Base-by-base conservation (phyloP, 2,888 invertebrate genomes). In the Eupithecia dodoneata region DNA sequence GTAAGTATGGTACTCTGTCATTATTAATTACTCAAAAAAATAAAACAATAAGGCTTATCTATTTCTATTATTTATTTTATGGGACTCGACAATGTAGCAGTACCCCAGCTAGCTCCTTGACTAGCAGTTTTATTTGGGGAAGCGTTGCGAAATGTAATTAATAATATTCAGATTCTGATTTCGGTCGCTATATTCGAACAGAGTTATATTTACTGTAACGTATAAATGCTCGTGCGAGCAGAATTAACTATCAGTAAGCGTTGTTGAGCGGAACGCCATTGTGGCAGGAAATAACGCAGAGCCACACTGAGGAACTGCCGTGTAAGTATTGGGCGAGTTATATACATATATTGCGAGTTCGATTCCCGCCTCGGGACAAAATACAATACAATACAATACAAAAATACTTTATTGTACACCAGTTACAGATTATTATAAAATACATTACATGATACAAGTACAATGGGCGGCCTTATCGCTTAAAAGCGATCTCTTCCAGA, bases 91-190 rank as follows among this genome's bases (percentile, higher is more conserved):
- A 9, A 18, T 59, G 59, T 59, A 59, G 9, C 18, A 18, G 15
- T 18, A 10, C 18, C 9, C 59, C 18, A 10, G 18, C 10, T 2
- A 10, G 59, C 59, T 59, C 59, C 59, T 18, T 59, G 1, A 59
- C 59, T 59, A 59, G 4, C 15, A 18, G 59, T 59, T 59, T 4
- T 18, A 18, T 59, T 0, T 59, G 9, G 18, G 59, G 18, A 81
- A 82, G 78, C 76, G 75, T 77, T 77, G 79, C 79, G 77, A 83
- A 78, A 85, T n/a, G 85, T 83, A 84, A 87, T 85, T 87, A n/a
- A n/a, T 86, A 86, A 87, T 87, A 85, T 84, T 84, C 81, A 79
- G 79, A 80, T 83, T 84, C 78, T 82, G 80, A 83, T 82, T 85
- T 81, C 77, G 66, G 76, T 72, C 79, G 78, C 77, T 79, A 76